Evolutionary conservation across 1,140 invertebrate genomes (phyloP).

Genomic region (Sitobion miscanthi): DNA sequence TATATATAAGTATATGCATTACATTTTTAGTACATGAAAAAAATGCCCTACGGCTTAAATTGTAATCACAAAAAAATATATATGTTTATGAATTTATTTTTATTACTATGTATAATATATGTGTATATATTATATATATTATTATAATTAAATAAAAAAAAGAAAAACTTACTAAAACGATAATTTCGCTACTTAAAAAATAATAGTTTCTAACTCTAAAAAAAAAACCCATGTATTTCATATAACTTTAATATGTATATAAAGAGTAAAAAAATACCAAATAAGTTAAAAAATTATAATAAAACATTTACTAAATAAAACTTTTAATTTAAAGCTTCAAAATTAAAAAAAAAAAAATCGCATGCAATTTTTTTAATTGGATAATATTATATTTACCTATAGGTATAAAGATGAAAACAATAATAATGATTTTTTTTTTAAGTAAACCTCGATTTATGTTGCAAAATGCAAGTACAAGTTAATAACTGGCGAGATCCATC

Average conservation of each 20-base stretch:
- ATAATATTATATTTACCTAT: slow-evolving; percentile 39
- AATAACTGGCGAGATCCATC: slow-evolving; percentile 54
- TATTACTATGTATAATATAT: neutral
- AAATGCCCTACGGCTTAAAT: slow-evolving; percentile 34
- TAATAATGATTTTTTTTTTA: slow-evolving; percentile 50
- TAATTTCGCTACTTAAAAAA: slow-evolving; percentile 52
- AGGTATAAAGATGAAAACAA: slow-evolving; percentile 35
- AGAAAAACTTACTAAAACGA: slow-evolving; percentile 35
- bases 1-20: neutral
- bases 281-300: slow-evolving; percentile 57
- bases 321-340: slow-evolving; percentile 45
- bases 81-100: slow-evolving; percentile 19
- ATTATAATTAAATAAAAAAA: slow-evolving; percentile 41
- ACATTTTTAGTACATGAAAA: slow-evolving; percentile 45
- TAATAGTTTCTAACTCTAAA: slow-evolving; percentile 54
- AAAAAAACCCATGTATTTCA: slow-evolving; percentile 50
- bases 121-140: slow-evolving; percentile 24
- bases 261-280: slow-evolving; percentile 57
- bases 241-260: slow-evolving; percentile 52
- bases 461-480: slow-evolving; percentile 50
- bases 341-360: slow-evolving; percentile 52
- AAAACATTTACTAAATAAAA: slow-evolving; percentile 53
- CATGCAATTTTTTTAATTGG: slow-evolving; percentile 26
- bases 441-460: slow-evolving; percentile 54
- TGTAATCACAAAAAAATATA: slow-evolving; percentile 53